phyloP scores from a whole-genome alignment of 2,888 invertebrate genomes.

The Pomacea canaliculata region DNA sequence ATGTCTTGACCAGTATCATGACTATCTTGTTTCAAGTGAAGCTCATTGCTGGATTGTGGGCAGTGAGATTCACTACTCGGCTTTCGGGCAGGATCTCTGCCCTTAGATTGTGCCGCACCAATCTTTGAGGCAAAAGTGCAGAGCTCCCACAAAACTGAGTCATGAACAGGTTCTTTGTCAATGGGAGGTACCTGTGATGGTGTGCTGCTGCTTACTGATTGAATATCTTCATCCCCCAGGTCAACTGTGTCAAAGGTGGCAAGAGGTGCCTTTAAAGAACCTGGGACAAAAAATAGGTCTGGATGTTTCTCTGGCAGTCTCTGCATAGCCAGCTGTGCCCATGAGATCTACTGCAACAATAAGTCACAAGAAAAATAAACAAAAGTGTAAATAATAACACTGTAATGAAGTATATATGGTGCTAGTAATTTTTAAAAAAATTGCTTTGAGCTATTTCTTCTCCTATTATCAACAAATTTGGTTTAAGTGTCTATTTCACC shows the following conservation, averaged over 20 bases:
- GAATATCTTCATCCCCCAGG: constrained; percentile 47
- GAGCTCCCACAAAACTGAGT: not conserved
- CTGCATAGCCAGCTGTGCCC: constrained; percentile 37
- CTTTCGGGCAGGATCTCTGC: constrained; percentile 19
- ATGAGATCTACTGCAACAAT: not conserved
- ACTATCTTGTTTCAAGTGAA: not conserved
- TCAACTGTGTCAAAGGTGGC: constrained; percentile 64
- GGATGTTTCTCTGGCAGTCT: constrained; percentile 31
- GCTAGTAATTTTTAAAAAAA: too few species aligned
- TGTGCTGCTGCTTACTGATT: not conserved
- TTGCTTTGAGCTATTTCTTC: too few species aligned
- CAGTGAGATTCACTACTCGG: constrained; percentile 12
- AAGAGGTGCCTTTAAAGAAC: constrained; percentile 49
- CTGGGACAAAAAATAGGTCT: constrained; percentile 14
- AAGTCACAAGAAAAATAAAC: too few species aligned
- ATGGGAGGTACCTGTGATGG: not conserved
- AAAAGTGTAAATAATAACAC: too few species aligned
- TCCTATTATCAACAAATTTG: too few species aligned
- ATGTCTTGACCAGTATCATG: not conserved
- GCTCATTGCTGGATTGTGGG: constrained; percentile 3
- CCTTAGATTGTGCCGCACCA: constrained; percentile 25
- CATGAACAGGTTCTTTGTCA: not conserved
- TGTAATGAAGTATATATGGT: too few species aligned
- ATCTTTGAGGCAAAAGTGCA: constrained; percentile 9
- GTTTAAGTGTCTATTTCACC: too few species aligned